Base-by-base conservation (phyloP, 2,113 vertebrate genomes). In the Mesembrinibis cayennensis region DNA sequence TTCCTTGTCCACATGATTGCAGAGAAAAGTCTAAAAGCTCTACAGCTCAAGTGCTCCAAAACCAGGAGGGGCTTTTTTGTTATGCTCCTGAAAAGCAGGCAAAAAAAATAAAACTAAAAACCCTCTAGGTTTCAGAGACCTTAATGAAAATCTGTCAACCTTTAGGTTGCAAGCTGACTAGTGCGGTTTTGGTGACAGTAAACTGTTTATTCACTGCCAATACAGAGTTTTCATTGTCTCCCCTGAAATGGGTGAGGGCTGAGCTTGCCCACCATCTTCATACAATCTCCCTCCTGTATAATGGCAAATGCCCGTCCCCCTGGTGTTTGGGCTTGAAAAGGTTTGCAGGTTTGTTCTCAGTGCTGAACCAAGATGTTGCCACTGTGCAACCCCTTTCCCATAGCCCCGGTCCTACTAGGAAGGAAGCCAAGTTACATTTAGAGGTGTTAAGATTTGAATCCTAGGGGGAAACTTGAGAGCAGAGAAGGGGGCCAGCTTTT, bases 371-470 rank as follows among this genome's bases (percentile, higher is more conserved):
- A 76, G 29, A 38, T 20, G 4, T 29, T 81, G 69, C 52, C 50
- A 50, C 79, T 67, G 29, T 71, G 72, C 50, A 93, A 22, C 26
- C 72, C 50, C 77, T 82, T 93, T 94, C 83, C 87, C 61, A 81
- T 45, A 52, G 42, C 50, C 23, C 47, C 7, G 0, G 72, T 95
- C 32, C 65, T 91, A 71, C 77, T 79, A 91, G 91, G 87, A 95
- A 89, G 56, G 61, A 89, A 94, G 95, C 93, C 91, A 94, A 96
- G 65, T 29, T 90, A 47, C 38, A 65, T 89, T 91, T 82, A 79
- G 73, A 91, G 52, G 70, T 94, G 95, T 87, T 90, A 95, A 94
- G 81, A 53, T 87, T 70, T 91, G 62, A 95, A 94, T 92, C 83
- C 87, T 95, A 34, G 67, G 50, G 69, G 70, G 87, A 96, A 95